Evolutionary conservation across 2,113 vertebrate genomes (phyloP), one percentile per base, ranked within the genome.

Genomic region (Australoheros scitulus): DNA sequence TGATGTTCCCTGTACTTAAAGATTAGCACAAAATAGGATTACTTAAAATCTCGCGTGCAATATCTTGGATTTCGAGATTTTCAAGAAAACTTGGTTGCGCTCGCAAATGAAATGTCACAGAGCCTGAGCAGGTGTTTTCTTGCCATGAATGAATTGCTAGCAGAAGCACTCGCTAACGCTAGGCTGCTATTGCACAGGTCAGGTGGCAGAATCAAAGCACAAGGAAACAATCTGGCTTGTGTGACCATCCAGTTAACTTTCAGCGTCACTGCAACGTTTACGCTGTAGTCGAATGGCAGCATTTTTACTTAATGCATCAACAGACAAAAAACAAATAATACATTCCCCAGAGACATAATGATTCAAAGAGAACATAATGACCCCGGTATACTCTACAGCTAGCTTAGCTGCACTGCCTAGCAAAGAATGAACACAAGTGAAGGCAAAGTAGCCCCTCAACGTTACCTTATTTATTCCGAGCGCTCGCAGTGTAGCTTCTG

Each of bases 381-480:
- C 65, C 77, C 75, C 34, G 77, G 18, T 20, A 11, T 79, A 41
- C 52, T 87, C 26, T 36, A 65, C 55, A 26, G 78, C 82, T 89
- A 91, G 91, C 81, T 76, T 92, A 91, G 89, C 90, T 52, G 61
- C 59, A 80, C 29, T 29, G 50, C 64, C 24, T 68, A 79, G 80
- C 77, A 47, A 65, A 79, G 76, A 88, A 91, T 88, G 88, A 6
- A 34, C 61, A 83, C 77, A 87, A 47, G 76, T 32, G 41, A 72
- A 82, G 85, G 26, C 78, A 65, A 70, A 72, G 68, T 52, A 72
- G 47, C 68, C 61, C 79, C 68, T 65, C 26, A 58, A 72, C 82
- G 64, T 89, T 93, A 94, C 94, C 93, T 92, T 92, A 55, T 92
- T 83, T 85, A 83, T 91, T 78, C 86, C 90, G 63, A 82, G 56